Evolutionary conservation across 2,888 invertebrate species (phyloP).

Genomic region (Cinara cedri): DNA sequence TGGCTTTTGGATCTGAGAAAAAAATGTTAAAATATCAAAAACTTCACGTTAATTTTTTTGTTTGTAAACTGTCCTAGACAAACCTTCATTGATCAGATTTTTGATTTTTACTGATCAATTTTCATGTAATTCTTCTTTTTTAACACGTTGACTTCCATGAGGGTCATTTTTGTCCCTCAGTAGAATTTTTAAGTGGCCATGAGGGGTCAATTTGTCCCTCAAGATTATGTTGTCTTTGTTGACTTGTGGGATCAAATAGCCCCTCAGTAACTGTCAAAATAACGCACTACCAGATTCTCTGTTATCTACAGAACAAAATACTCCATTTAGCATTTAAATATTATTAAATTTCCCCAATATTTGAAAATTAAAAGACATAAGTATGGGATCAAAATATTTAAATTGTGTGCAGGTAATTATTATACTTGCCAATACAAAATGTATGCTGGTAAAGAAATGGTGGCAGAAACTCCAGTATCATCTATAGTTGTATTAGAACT

Average conservation of each 20-base stretch:
- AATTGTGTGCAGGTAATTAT: slow-evolving; percentile 16
- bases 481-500: slow-evolving; percentile 36
- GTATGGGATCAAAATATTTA: slow-evolving; percentile 28
- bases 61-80: too few relatives aligned
- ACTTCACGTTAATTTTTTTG: too few relatives aligned
- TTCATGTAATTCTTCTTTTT: too few relatives aligned
- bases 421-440: slow-evolving; percentile 14
- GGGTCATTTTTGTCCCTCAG: slow-evolving; percentile 25
- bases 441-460: slow-evolving; percentile 54
- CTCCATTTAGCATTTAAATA: too few relatives aligned
- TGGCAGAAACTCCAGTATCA: background rate
- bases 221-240: slow-evolving; percentile 8
- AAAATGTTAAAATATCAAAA: too few relatives aligned
- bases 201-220: slow-evolving; percentile 26
- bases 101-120: too few relatives aligned
- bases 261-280: too few relatives aligned
- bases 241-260: slow-evolving; percentile 12
- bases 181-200: slow-evolving; percentile 32
- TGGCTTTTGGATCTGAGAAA: too few relatives aligned
- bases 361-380: slow-evolving; percentile 16
- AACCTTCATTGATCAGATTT: too few relatives aligned
- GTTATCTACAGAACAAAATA: slow-evolving; percentile 20
- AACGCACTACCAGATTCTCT: slow-evolving; percentile 21
- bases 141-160: slow-evolving; percentile 35
- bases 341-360: slow-evolving; percentile 12